Evolutionary conservation across 64 coral and sea anemone genomes (phyloP), one percentile per base, ranked within the genome.

Genomic region (Pachyseris speciosa): DNA sequence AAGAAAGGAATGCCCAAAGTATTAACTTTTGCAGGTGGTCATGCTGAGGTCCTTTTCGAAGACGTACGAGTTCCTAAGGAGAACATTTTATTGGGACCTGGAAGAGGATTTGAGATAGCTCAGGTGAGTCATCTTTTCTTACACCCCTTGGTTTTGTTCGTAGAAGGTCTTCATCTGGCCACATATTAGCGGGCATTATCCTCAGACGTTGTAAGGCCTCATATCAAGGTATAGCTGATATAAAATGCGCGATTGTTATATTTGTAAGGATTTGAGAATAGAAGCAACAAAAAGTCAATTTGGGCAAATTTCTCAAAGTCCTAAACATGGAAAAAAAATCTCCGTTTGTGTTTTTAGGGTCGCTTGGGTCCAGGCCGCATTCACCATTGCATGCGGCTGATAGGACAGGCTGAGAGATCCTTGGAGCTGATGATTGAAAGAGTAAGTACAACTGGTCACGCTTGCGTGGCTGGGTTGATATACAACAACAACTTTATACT

Each of bases 41-140:
- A 99, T 77, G 97, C 79, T 49, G 97, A 99, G 50, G 42, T 99
- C 9, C 75, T 89, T 30, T 99, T 99, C 61, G 80, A 90, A 50
- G 75, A 95, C 83, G 97, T 99, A 69, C 84, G 90, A 85, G 90
- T 99, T 1, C 94, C 97, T 11, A 93, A 99, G 45, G 86, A 92
- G 13, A 99, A 99, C 80, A 95, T 99, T 43, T 38, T 99, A 67
- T 67, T 99, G 13, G 97, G 97, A 26, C 94, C 90, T 20, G 97
- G 97, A 47, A 86, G 90, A 87, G 97, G 97, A 22, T 99, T 99
- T 83, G 97, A 99, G 64, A 99, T 99, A 24, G 97, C 97, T n/a
- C 97, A 99, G 97, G 97, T 99, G 12, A 53, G 22, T 53, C 16
- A 20, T 12, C 3, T 6, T 38, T 27, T 16, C 44, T 67, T 16